phyloP scores from a whole-genome alignment of 1,140 invertebrate genomes.

The Drosophila sp. region DNA sequence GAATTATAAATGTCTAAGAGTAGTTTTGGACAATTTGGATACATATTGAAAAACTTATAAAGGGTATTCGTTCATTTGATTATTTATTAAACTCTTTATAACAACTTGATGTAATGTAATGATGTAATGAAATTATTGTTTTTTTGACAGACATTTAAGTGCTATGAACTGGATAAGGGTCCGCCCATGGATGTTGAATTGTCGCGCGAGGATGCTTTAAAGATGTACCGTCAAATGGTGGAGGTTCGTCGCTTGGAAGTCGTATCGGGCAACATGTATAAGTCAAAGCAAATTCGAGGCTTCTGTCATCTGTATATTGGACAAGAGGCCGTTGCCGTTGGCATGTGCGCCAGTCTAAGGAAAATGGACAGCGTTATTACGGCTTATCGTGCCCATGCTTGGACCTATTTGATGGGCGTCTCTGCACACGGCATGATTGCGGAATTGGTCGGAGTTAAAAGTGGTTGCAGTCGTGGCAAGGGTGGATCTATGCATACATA shows the following conservation, averaged over 20 bases:
- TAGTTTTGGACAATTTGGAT: too few relatives aligned
- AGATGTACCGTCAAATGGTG: constrained; percentile 88
- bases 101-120: too few relatives aligned
- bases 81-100: too few relatives aligned
- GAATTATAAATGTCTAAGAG: too few relatives aligned
- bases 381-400: constrained; percentile 89
- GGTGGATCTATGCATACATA: constrained; percentile 89
- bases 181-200: constrained; percentile 88
- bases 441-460: constrained; percentile 92
- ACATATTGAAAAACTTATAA: too few relatives aligned
- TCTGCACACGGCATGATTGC: constrained; percentile 90
- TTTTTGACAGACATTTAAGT: constrained; percentile 85
- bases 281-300: constrained; percentile 91
- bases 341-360: constrained; percentile 88
- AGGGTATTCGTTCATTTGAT: too few relatives aligned
- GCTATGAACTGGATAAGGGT: constrained; percentile 94
- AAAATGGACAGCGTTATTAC: constrained; percentile 90
- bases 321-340: constrained; percentile 87
- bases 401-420: constrained; percentile 92
- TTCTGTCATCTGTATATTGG: constrained; percentile 94
- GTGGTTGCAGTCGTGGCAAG: constrained; percentile 90
- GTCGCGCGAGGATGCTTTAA: constrained; percentile 88
- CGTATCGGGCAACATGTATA: constrained; percentile 89
- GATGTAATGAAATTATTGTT: neutral
- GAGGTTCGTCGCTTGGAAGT: constrained; percentile 89